Evolutionary conservation across 2,888 invertebrate species (phyloP), one percentile per base, ranked within the genome.

Genomic region (Bruchidius siliquastri): DNA sequence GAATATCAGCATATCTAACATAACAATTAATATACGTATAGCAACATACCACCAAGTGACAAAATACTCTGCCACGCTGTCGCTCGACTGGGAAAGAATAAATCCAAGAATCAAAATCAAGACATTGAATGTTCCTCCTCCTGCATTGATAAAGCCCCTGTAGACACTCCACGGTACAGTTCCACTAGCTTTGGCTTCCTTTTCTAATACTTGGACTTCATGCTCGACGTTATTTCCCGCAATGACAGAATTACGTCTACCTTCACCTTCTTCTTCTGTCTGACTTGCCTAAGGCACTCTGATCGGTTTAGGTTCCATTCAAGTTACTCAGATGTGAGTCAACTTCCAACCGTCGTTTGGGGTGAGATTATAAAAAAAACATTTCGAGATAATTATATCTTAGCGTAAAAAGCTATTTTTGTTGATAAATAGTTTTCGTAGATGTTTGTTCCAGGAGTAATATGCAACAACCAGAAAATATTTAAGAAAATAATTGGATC

Each of bases 11-110:
- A n/a, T n/a, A n/a, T n/a, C n/a, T n/a, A n/a, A n/a, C n/a, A n/a
- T n/a, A n/a, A n/a, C n/a, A n/a, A n/a, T n/a, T n/a, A n/a, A n/a
- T n/a, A n/a, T n/a, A n/a, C n/a, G n/a, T n/a, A n/a, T n/a, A n/a
- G n/a, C n/a, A 49, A 82, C 86, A 87, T 80, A 92, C 94, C 94
- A 95, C 82, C 90, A 91, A 6, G 93, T 90, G 8, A 95, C 90
- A 88, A 94, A 96, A 87, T 91, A 94, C 84, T 96, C 96, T 0
- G 92, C 90, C 6, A 90, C 90, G 13, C 94, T 95, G 0, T 92
- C 93, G 67, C 92, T 86, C 6, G 90, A 80, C 86, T 95, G 95
- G 0, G 94, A 89, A 0, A 91, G 76, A 21, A 92, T 79, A 78
- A 92, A 94, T 30, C 92, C 88, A 10, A 73, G 20, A n/a, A 77